These are phyloP conservation scores for Tenthredo scrophulariae DNA, from an alignment of 2,888 invertebrate species.

Conservation along the genomic window DNA sequence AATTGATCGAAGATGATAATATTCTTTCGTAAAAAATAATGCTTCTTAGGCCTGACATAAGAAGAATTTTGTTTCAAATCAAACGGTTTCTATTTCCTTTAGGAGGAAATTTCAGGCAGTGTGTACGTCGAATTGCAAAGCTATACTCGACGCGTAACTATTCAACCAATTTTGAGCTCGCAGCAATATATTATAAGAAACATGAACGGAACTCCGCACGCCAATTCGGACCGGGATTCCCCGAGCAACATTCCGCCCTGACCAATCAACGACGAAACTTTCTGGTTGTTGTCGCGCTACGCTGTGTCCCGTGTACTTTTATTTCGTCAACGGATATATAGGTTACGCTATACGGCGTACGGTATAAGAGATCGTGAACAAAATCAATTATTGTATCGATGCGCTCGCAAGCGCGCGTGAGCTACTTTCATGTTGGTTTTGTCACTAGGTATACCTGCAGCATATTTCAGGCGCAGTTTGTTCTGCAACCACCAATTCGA, in stretches of 20 bases:
- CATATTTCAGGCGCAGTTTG: background rate
- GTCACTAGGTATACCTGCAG: background rate
- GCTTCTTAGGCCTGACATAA: too few species aligned
- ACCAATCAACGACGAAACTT: background rate
- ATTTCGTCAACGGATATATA: background rate
- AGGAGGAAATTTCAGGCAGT: too few species aligned
- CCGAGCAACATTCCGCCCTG: background rate
- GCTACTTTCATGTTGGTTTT: background rate
- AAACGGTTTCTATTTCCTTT: too few species aligned
- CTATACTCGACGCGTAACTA: constrained; percentile 14
- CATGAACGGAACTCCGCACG: background rate
- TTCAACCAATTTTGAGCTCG: constrained; percentile 12
- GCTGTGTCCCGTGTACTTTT: background rate
- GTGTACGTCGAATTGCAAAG: background rate
- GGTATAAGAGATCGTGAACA: constrained; percentile 8
- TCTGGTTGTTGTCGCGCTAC: constrained; percentile 6
- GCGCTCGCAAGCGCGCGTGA: background rate
- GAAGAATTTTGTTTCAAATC: too few species aligned
- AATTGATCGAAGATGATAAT: too few species aligned
- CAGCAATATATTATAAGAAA: background rate
- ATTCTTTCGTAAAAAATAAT: too few species aligned
- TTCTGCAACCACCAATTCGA: background rate
- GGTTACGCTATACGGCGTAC: background rate
- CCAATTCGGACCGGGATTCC: constrained; percentile 16
- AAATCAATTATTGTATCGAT: background rate